Evolutionary conservation across 1,140 invertebrate species (phyloP), one percentile per base, ranked within the genome.

Genomic region (Calliopsis andreniformis): DNA sequence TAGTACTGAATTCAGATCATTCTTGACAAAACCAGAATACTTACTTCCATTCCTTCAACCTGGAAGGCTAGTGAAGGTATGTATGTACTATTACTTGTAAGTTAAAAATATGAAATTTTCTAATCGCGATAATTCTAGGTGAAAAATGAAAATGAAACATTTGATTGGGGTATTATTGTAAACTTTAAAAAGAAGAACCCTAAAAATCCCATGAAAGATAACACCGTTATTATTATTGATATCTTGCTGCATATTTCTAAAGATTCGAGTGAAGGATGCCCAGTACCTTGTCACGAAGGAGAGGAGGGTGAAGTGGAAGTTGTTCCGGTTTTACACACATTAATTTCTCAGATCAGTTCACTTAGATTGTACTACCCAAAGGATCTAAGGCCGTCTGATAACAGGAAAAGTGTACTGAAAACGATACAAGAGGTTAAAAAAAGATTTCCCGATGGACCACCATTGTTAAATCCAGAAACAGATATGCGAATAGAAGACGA

Each of bases 131-230:
- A 43, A 79, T 89, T 85, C 43, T 70, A 98, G 96, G 94, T 99
- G 2, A 97, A 97, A 92, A 96, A 96, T 85, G 95, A 96, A 61
- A 94, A 95, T 0, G 93, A 96, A 71, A 96, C 98, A 88, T 99
- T 98, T 91, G 98, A 98, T 81, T 99, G 98, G 98, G 98, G 98
- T 43, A 96, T 98, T 30, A 94, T 99, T 53, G 94, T 99, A 0
- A 99, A 98, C 90, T 99, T 98, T 86, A 96, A 97, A 84, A 97
- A 97, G 83, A 94, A 89, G 82, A 92, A 79, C 30, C 89, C 90
- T n/a, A 93, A 88, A 82, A 95, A 95, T 91, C 94, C 95, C 0
- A 79, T 93, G 3, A 94, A 94, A 39, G 89, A 93, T 0, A 93
- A 93, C 8, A 91, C 93, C 0, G 92, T 92, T 12, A 95, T 98